Evolutionary conservation across 2,888 invertebrate genomes (phyloP).

Genomic region (Acrobeloides nanus): DNA sequence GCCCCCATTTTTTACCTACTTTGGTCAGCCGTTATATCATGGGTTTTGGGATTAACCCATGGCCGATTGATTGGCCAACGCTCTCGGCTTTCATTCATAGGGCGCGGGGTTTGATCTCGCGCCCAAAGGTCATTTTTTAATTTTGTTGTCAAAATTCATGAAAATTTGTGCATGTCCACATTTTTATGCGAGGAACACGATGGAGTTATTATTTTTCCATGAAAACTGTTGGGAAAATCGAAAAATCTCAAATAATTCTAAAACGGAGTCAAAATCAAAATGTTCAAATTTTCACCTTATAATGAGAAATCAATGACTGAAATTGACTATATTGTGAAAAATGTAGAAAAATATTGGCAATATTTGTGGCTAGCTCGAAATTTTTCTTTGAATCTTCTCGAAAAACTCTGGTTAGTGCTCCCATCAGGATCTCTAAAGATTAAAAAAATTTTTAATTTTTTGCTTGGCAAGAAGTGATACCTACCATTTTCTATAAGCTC

Average conservation of each 20-base stretch:
- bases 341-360: constrained; percentile 91
- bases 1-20: too few species aligned
- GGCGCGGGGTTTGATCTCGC: too few species aligned
- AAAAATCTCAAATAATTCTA: neutral
- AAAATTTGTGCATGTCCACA: too few species aligned
- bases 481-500: constrained; percentile 85
- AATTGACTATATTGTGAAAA: constrained; percentile 91
- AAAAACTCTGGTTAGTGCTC: constrained; percentile 85
- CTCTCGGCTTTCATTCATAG: too few species aligned
- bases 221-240: too few species aligned
- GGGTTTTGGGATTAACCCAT: too few species aligned
- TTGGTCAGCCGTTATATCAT: too few species aligned
- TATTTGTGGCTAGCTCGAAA: constrained; percentile 88
- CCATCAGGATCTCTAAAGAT: constrained; percentile 70
- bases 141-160: too few species aligned
- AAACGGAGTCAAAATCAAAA: constrained; percentile 3
- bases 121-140: too few species aligned
- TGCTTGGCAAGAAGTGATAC: constrained; percentile 1
- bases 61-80: too few species aligned
- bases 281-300: constrained; percentile 67
- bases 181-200: too few species aligned
- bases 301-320: constrained; percentile 85
- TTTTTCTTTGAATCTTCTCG: constrained; percentile 96
- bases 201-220: too few species aligned
- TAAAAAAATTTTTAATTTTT: neutral